phyloP scores from a whole-genome alignment of 2,797 vertebrate genomes.

The Cheirogaleus major region DNA sequence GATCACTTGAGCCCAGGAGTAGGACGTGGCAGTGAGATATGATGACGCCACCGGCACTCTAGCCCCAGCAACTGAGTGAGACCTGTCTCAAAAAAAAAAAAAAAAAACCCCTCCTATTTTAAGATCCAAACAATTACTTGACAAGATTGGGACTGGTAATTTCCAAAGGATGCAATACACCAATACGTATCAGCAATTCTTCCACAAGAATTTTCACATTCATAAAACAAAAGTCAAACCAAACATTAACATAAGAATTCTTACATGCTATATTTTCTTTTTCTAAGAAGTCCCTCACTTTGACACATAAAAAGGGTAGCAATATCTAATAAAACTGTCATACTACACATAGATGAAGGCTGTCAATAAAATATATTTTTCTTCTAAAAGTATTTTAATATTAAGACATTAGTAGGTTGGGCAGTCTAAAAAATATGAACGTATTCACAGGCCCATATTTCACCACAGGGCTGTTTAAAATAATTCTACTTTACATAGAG shows the following conservation, averaged over 20 bases:
- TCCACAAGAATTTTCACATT: slow-evolving; percentile 11
- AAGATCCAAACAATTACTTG: neutral
- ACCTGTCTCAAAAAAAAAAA: too few relatives aligned
- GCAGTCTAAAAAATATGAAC: slow-evolving; percentile 24
- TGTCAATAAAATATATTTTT: slow-evolving; percentile 17
- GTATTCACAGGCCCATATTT: slow-evolving; percentile 16
- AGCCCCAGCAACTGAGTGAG: too few relatives aligned
- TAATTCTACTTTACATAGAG: slow-evolving; percentile 34
- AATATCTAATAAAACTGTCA: slow-evolving; percentile 16
- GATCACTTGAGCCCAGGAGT: too few relatives aligned
- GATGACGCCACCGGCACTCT: too few relatives aligned
- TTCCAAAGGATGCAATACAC: neutral
- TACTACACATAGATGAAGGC: neutral
- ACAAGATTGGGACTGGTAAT: neutral
- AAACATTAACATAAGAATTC: slow-evolving; percentile 41
- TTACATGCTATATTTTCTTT: slow-evolving; percentile 11
- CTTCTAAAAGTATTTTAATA: slow-evolving; percentile 46
- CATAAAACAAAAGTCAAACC: slow-evolving; percentile 35
- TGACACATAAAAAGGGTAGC: neutral
- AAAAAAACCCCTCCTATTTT: neutral
- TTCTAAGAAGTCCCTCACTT: neutral
- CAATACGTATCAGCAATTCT: neutral
- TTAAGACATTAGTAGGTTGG: neutral
- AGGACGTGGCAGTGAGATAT: too few relatives aligned
- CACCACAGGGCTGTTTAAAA: slow-evolving; percentile 41